phyloP scores from a whole-genome alignment of 2,113 vertebrate genomes.

The Dromaius novaehollandiae region DNA sequence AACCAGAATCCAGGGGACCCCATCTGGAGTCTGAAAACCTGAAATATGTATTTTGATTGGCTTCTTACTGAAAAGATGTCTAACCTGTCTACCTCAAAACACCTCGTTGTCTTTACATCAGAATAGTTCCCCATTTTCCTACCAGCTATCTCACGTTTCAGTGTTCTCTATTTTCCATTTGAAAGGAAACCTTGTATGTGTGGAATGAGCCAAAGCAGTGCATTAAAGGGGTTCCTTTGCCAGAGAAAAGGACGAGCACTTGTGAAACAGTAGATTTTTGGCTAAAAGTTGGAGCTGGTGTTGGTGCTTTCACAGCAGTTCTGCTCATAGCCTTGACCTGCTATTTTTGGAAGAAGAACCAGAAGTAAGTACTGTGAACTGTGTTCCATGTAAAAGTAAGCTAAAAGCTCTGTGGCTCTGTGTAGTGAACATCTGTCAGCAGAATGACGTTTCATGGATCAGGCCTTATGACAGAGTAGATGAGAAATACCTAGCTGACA shows the following conservation, averaged over 20 bases:
- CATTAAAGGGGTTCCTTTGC: conserved; percentile 87
- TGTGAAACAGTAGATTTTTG: conserved; percentile 93
- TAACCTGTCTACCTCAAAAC: not conserved
- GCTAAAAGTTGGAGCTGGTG: conserved; percentile 88
- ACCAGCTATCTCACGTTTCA: not conserved
- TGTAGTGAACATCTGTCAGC: not conserved
- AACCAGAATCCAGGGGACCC: not conserved
- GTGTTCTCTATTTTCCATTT: not conserved
- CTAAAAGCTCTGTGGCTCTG: not conserved
- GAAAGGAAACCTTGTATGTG: conserved; percentile 90
- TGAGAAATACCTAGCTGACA: not conserved
- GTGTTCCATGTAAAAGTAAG: not conserved
- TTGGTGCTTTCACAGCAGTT: conserved; percentile 86
- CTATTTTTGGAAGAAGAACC: conserved; percentile 99
- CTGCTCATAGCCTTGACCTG: conserved; percentile 92
- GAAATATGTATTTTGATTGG: not conserved
- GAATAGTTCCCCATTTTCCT: not conserved
- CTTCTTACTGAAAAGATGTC: not conserved
- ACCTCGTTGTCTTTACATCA: not conserved
- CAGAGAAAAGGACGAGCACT: conserved; percentile 83
- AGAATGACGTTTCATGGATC: not conserved
- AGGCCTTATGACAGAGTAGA: not conserved
- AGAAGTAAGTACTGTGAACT: conserved; percentile 81
- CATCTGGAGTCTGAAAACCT: not conserved
- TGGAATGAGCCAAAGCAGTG: conserved; percentile 95